These are phyloP conservation scores for Sminthopsis crassicaudata DNA, from an alignment of 2,113 vertebrate species.

Conservation along the genomic window DNA sequence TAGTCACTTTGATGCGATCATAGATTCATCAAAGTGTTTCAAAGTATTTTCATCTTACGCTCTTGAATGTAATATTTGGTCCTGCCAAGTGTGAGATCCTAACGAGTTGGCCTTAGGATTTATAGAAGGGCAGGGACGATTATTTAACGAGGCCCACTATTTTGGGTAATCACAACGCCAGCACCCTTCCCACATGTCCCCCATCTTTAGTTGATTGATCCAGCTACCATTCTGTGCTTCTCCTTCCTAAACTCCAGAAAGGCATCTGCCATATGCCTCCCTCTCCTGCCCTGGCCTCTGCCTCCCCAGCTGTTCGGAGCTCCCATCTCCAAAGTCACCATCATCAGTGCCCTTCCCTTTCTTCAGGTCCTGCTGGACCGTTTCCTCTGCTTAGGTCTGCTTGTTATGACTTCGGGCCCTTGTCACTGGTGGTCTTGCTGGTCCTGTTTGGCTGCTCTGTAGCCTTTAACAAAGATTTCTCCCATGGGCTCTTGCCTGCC, in stretches of 20 bases:
- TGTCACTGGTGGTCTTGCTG: no score
- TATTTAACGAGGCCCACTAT: background rate
- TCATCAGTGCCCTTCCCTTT: no score
- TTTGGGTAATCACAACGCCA: background rate
- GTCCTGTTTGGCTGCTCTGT: background rate
- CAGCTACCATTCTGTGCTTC: no score
- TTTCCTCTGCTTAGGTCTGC: no score
- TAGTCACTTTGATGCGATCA: background rate
- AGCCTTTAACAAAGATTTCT: background rate
- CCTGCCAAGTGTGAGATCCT: background rate
- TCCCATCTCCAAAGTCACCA: background rate
- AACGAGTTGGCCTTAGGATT: background rate
- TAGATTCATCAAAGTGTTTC: background rate
- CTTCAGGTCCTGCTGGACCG: no score
- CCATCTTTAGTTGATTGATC: no score
- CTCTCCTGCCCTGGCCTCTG: no score
- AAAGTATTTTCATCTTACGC: background rate
- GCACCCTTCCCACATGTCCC: background rate
- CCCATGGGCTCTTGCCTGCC: background rate
- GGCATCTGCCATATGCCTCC: no score
- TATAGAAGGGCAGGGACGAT: background rate
- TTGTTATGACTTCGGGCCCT: no score
- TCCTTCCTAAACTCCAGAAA: no score
- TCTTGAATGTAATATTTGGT: background rate
- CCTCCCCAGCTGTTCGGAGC: no score